phyloP scores from a whole-genome alignment of 2,113 vertebrate genomes.

The Neolamprologus falcicula region DNA sequence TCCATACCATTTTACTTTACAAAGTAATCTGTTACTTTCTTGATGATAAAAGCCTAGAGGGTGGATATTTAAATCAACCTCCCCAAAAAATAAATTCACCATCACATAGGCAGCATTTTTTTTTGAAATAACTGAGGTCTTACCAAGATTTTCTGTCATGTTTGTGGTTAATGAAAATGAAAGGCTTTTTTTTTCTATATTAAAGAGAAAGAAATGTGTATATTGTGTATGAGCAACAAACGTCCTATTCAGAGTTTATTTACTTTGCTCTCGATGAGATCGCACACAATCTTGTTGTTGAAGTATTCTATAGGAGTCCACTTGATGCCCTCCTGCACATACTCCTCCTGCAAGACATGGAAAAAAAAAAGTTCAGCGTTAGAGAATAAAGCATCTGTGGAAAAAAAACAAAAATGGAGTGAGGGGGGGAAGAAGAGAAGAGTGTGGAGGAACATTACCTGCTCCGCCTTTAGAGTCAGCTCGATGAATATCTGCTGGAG shows the following conservation, averaged over 20 bases:
- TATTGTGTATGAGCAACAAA: neutral
- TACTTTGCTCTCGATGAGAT: slow-evolving; percentile 95
- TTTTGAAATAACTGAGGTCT: neutral
- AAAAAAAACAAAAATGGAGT: neutral
- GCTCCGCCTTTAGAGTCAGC: slow-evolving; percentile 93
- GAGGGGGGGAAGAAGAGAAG: neutral
- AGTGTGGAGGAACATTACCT: slow-evolving; percentile 71
- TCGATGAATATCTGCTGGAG: slow-evolving; percentile 98
- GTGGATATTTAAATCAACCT: neutral
- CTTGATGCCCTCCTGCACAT: slow-evolving; percentile 90
- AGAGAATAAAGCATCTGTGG: neutral
- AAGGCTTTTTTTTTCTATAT: neutral
- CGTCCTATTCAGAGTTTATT: slow-evolving; percentile 22
- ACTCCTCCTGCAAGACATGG: slow-evolving; percentile 80
- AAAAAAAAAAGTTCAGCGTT: neutral
- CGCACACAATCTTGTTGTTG: slow-evolving; percentile 95
- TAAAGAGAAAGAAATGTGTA: neutral
- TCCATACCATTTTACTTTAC: neutral
- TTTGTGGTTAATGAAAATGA: neutral
- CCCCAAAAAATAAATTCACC: neutral
- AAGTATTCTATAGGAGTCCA: slow-evolving; percentile 94
- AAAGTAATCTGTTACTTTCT: neutral
- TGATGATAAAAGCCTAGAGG: neutral
- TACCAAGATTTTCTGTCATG: neutral
- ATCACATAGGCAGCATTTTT: neutral